Conservation (phyloP, 2,797 vertebrate genomes). For the Karalla daura region DNA sequence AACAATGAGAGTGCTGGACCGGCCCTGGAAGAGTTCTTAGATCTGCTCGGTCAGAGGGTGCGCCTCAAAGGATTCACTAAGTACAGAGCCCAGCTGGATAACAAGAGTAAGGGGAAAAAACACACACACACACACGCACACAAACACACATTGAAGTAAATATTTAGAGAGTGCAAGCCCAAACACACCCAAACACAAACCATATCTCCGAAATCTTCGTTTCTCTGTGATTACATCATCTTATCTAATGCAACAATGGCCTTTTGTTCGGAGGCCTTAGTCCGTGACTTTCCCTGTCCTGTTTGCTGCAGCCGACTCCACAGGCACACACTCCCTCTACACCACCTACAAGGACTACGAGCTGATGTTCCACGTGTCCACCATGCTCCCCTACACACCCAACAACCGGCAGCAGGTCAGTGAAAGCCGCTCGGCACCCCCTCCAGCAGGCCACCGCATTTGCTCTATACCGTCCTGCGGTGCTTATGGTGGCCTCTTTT, state of each 20-base stretch:
- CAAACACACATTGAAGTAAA: conserved; percentile 26
- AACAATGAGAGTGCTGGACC: conserved; percentile 96
- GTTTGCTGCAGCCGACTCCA: conserved; percentile 92
- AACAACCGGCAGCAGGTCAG: conserved; percentile 97
- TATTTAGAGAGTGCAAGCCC: conserved; percentile 17
- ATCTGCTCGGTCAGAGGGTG: conserved; percentile 95
- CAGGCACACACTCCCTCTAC: conserved; percentile 96
- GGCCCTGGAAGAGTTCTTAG: conserved; percentile 95
- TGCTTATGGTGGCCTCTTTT: conserved; percentile 56
- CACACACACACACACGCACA: too few species aligned
- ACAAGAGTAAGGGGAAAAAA: conserved; percentile 96
- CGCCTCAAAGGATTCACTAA: conserved; percentile 95
- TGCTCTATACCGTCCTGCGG: conserved; percentile 27
- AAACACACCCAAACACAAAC: conserved; percentile 30
- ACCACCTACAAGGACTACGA: conserved; percentile 99
- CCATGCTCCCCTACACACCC: conserved; percentile 95
- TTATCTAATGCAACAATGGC: conserved; percentile 4
- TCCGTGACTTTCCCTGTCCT: conserved; percentile 8
- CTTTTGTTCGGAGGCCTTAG: conserved; percentile 10
- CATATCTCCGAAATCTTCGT: conserved; percentile 17
- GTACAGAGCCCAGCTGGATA: conserved; percentile 97
- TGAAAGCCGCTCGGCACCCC: background rate
- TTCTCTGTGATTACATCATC: conserved; percentile 25
- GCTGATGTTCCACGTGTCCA: conserved; percentile 98
- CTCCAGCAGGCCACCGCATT: conserved; percentile 24